These are phyloP conservation scores for Hippocampus comes DNA, from an alignment of 2,113 vertebrate species.

Conservation along the genomic window DNA sequence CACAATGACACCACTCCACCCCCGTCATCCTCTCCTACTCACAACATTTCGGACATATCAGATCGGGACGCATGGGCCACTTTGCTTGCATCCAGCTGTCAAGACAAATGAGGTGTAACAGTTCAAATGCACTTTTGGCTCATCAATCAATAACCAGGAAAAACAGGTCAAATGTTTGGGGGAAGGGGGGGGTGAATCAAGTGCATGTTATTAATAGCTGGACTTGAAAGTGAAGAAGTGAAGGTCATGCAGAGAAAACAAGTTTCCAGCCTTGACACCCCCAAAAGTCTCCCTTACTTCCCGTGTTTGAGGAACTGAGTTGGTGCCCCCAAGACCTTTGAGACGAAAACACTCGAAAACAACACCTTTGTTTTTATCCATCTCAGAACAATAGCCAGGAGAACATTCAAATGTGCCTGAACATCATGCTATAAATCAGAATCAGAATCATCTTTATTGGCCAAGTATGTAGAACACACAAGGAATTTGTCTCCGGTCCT, in stretches of 20 bases:
- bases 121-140: neutral
- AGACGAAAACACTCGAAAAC: conserved; percentile 66
- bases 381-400: conserved; percentile 70
- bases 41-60: neutral
- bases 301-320: conserved; percentile 68
- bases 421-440: conserved; percentile 30
- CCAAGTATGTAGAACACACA: too few relatives aligned
- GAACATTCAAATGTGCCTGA: conserved; percentile 58
- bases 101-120: neutral
- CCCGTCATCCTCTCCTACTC: neutral
- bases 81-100: neutral
- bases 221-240: conserved; percentile 65
- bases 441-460: too few relatives aligned
- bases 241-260: conserved; percentile 46
- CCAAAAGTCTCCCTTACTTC: conserved; percentile 55
- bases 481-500: too few relatives aligned
- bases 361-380: conserved; percentile 70
- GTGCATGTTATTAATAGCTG: conserved; percentile 55
- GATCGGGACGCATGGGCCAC: neutral
- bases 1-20: conserved; percentile 28
- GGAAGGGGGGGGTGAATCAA: neutral
- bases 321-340: conserved; percentile 52
- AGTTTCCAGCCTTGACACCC: conserved; percentile 60
- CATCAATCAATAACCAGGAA: conserved; percentile 6
- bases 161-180: conserved; percentile 5